Percentiles rank a stretch among this genome's conserved stretches.
phyloP scores from a whole-genome alignment of 2,888 invertebrate genomes.

The Leuctra nigra region DNA sequence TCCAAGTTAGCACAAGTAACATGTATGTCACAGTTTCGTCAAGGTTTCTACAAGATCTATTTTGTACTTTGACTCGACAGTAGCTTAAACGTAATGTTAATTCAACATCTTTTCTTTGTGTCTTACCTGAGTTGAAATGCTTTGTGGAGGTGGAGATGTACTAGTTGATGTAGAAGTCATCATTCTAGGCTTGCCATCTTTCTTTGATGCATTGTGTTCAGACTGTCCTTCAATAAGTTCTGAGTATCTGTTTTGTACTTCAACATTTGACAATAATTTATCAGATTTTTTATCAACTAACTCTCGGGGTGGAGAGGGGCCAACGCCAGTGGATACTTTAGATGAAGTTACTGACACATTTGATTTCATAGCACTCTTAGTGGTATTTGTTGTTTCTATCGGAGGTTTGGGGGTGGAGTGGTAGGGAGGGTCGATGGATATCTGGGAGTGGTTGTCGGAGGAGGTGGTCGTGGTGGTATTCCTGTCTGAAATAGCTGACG shows the following conservation, averaged over 20 bases:
- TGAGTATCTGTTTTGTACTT: neutral
- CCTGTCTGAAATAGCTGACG: constrained; percentile 23
- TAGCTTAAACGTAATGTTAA: no score
- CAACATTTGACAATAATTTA: neutral
- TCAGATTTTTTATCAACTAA: constrained; percentile 26
- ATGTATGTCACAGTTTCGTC: no score
- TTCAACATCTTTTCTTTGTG: no score
- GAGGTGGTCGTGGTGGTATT: constrained; percentile 5
- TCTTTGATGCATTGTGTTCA: neutral
- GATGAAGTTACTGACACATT: neutral
- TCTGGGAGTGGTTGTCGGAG: constrained; percentile 25
- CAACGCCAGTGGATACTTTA: constrained; percentile 51
- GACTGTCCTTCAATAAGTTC: neutral
- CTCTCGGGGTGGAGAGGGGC: constrained; percentile 54
- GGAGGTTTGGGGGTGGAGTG: neutral
- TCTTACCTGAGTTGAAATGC: constrained; percentile 74
- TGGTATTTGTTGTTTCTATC: neutral
- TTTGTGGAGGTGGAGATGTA: constrained; percentile 82
- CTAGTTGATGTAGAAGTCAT: constrained; percentile 54
- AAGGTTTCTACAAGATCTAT: no score
- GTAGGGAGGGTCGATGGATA: constrained; percentile 20
- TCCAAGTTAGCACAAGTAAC: no score
- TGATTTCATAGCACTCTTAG: neutral
- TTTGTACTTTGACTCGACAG: no score
- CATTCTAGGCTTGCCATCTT: neutral